These are phyloP conservation scores for Pinctada fucata DNA, from an alignment of 2,888 invertebrate species.

Conservation along the genomic window DNA sequence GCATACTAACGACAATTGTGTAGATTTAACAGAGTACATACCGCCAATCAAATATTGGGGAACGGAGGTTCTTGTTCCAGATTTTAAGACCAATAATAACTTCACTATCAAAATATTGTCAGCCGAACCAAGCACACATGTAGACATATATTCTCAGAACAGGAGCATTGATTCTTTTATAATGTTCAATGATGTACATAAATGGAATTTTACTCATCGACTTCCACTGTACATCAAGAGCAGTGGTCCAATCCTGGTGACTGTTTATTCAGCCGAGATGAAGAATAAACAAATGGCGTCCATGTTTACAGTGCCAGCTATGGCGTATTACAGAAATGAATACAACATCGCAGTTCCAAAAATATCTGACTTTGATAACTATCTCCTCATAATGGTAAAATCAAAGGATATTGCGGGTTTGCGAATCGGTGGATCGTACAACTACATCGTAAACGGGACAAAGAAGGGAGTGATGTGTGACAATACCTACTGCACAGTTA, in stretches of 20 bases:
- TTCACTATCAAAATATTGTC: neutral
- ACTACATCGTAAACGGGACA: too few relatives aligned
- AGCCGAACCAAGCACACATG: neutral
- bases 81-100: neutral
- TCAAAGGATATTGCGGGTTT: too few relatives aligned
- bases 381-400: too few relatives aligned
- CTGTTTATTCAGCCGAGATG: neutral
- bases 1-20: neutral
- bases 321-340: neutral
- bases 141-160: neutral
- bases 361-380: too few relatives aligned
- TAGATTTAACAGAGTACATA: neutral
- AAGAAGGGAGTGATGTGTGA: too few relatives aligned
- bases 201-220: neutral
- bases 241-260: neutral
- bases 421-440: too few relatives aligned
- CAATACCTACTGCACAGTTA: too few relatives aligned
- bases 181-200: neutral
- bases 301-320: neutral
- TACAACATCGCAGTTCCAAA: neutral
- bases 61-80: neutral
- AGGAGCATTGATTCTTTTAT: neutral
- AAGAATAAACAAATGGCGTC: neutral
- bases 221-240: neutral
- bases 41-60: neutral